Conservation (phyloP, 2,888 invertebrate genomes). For the Drosophila parthenogenetica region DNA sequence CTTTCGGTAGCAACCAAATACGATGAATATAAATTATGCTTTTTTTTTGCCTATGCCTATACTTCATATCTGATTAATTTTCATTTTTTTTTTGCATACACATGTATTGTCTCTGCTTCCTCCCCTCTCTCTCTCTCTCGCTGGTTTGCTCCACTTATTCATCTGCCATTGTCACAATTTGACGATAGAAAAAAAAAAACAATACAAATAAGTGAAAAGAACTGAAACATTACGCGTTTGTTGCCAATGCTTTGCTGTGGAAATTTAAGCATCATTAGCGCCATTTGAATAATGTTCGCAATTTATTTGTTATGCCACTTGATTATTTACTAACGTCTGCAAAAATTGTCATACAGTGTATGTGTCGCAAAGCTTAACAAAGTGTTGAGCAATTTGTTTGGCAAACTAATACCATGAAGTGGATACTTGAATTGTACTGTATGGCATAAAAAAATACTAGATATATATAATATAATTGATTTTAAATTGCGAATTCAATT, state of each 20-base stretch:
- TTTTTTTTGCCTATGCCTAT: conserved; percentile 16
- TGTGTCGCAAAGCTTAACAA: not conserved
- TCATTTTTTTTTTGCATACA: conserved; percentile 14
- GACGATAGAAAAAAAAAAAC: conserved; percentile 10
- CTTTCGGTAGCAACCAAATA: conserved; percentile 36
- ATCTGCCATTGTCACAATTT: conserved; percentile 51
- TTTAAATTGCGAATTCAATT: no score
- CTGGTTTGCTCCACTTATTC: conserved; percentile 18
- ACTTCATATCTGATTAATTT: conserved; percentile 60
- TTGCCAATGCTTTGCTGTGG: conserved; percentile 15
- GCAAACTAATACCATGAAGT: not conserved
- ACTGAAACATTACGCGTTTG: conserved; percentile 27
- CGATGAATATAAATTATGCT: conserved; percentile 49
- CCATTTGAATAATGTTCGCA: conserved; percentile 51
- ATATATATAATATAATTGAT: no score
- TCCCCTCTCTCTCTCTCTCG: no score
- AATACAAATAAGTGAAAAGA: conserved; percentile 11
- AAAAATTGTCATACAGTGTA: not conserved
- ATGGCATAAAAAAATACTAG: no score
- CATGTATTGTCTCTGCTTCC: not conserved
- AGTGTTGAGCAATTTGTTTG: conserved; percentile 5
- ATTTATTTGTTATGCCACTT: conserved; percentile 56
- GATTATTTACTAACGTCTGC: conserved; percentile 39
- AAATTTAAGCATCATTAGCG: conserved; percentile 65
- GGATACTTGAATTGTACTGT: not conserved